phyloP scores from a whole-genome alignment of 2,797 vertebrate species.

The Antrozous pallidus region DNA sequence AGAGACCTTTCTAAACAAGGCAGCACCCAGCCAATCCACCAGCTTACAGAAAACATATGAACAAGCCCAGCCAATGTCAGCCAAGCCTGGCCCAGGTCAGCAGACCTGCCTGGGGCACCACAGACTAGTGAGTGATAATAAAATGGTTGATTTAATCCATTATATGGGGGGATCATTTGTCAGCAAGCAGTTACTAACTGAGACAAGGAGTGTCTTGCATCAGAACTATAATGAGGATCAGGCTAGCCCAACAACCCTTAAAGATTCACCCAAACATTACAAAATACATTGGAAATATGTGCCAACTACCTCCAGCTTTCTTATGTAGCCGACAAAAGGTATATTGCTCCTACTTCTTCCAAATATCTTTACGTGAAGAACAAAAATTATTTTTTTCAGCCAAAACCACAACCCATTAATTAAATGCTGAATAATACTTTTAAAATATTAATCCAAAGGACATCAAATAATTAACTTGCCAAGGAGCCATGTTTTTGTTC shows the following conservation, averaged over 20 bases:
- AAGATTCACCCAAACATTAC: background rate
- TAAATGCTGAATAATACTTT: background rate
- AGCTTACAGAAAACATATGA: background rate
- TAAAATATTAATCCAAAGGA: background rate
- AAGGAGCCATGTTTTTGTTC: background rate
- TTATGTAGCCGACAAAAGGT: background rate
- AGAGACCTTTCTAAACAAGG: background rate
- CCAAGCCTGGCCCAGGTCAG: background rate
- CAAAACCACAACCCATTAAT: background rate
- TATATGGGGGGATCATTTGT: background rate
- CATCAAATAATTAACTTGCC: background rate
- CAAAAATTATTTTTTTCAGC: background rate
- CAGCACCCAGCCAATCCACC: background rate
- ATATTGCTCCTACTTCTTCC: background rate
- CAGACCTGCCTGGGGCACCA: background rate
- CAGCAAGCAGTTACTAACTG: background rate
- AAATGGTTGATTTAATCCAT: background rate
- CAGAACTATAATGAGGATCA: background rate
- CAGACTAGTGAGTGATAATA: background rate
- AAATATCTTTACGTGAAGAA: background rate
- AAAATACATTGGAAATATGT: background rate
- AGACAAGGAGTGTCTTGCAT: background rate
- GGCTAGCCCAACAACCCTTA: background rate
- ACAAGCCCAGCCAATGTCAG: background rate
- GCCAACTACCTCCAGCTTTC: background rate